phyloP scores from a whole-genome alignment of 2,888 invertebrate species.

The Mimas tiliae region DNA sequence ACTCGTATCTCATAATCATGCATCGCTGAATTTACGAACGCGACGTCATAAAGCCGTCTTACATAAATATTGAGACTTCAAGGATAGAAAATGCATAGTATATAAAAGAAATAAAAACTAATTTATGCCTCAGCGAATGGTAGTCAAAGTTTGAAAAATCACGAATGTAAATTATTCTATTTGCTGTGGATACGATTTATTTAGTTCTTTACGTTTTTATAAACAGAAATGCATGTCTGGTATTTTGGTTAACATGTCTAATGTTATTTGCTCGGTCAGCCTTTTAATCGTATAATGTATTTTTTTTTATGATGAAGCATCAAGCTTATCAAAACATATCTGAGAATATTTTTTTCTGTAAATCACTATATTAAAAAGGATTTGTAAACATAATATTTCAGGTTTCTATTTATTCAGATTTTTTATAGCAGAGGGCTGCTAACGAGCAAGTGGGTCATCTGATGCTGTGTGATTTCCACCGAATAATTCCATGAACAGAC shows the following conservation, averaged over 20 bases:
- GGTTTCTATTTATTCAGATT: too few relatives aligned
- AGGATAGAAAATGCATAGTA: neutral
- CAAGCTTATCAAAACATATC: neutral
- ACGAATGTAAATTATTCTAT: constrained; percentile 21
- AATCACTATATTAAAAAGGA: too few relatives aligned
- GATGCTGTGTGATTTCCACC: too few relatives aligned
- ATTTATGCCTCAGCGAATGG: neutral
- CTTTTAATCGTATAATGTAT: neutral
- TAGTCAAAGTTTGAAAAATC: constrained; percentile 1
- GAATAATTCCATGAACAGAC: too few relatives aligned
- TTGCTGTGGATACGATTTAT: constrained; percentile 7
- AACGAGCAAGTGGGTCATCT: too few relatives aligned
- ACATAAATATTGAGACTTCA: neutral
- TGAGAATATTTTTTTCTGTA: neutral
- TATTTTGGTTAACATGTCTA: neutral
- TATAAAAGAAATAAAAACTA: neutral
- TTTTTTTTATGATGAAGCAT: neutral
- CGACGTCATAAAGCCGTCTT: neutral
- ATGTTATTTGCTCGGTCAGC: neutral
- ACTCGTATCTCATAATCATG: neutral
- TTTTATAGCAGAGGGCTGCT: too few relatives aligned
- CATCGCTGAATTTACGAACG: neutral
- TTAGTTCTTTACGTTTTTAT: neutral
- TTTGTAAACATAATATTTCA: neutral
- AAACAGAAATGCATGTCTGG: neutral